These are phyloP conservation scores for Morpho deidamia DNA, from an alignment of 2,888 invertebrate genomes.

Conservation along the genomic window DNA sequence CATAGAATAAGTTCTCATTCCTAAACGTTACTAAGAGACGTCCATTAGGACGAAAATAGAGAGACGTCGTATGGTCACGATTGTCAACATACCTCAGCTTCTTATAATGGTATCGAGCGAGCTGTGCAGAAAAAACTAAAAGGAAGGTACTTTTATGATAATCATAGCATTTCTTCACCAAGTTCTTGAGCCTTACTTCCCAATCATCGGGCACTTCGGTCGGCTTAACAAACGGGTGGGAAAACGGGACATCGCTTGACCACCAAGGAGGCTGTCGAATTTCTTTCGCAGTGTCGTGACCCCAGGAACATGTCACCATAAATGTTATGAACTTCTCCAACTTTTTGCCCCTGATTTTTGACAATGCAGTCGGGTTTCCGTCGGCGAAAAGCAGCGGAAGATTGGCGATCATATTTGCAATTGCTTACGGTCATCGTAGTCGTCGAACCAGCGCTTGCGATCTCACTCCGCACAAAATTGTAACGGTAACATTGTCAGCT, in stretches of 20 bases:
- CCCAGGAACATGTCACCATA: conserved; percentile 87
- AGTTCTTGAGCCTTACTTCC: conserved; percentile 79
- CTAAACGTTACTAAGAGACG: conserved; percentile 85
- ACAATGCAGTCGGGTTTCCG: conserved; percentile 83
- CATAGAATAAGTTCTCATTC: conserved; percentile 84
- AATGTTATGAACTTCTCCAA: conserved; percentile 85
- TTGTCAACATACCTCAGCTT: conserved; percentile 84
- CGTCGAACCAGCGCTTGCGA: conserved; percentile 59
- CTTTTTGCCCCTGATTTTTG: conserved; percentile 79
- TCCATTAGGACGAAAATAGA: conserved; percentile 81
- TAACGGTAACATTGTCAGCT: conserved; percentile 53
- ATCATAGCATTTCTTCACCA: conserved; percentile 84
- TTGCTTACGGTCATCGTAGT: conserved; percentile 67
- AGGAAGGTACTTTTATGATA: conserved; percentile 85
- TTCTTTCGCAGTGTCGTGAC: conserved; percentile 77
- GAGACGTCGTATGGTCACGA: conserved; percentile 84
- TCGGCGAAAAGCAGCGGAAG: conserved; percentile 84
- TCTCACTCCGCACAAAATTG: conserved; percentile 46
- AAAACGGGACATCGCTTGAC: conserved; percentile 82
- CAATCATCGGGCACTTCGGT: conserved; percentile 66
- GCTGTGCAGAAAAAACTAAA: conserved; percentile 83
- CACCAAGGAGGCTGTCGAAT: conserved; percentile 84
- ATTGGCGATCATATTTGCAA: conserved; percentile 82
- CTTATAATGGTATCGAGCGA: conserved; percentile 81
- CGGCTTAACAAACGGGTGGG: conserved; percentile 81